Evolutionary conservation across 1,140 invertebrate species (phyloP), one percentile per base, ranked within the genome.

Genomic region (Macrobrachium rosenbergii): DNA sequence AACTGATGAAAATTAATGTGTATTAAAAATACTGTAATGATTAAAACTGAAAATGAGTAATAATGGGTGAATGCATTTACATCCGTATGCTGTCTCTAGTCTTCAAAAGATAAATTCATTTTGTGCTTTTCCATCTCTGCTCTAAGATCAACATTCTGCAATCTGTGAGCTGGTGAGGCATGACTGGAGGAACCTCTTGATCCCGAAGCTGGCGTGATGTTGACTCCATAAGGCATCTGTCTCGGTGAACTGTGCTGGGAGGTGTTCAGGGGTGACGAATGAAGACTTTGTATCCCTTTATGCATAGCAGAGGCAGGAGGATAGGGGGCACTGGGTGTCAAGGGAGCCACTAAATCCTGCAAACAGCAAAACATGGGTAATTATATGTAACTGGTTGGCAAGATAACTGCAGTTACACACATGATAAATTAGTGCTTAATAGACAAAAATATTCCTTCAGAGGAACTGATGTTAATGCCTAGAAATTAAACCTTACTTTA

Each of bases 311-410:
- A 81, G 75, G 67, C 73, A 17, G 81, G 80, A 59, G 88, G 67
- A 83, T 84, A 84, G 2, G 77, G 77, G 69, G 88, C 82, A 37
- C 88, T 88, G 14, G 88, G 88, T 12, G 88, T 85, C 60, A 85
- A 72, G n/a, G 88, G 88, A n/a, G 88, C 59, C 12, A 85, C 77
- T 14, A 79, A 64, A 23, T 83, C 80, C 88, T 88, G 82, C 52
- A 19, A 14, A 37, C 14, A 19, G 59, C 28, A 16, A 0, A 5
- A 83, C 6, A 17, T 12, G 63, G 17, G 21, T 28, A 62, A 28
- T 21, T 17, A 12, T 60, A 52, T 58, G 43, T 17, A 37, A 43
- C 21, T 8, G 52, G 10, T 16, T 37, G 17, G 52, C 67, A 19
- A 76, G 23, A 43, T 7, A 43, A 12, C 73, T 17, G n/a, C 17